Percentiles rank a stretch among this genome's conserved stretches.
Evolutionary conservation across 2,113 vertebrate species (phyloP).

Genomic region (Sinocyclocheilus grahami): DNA sequence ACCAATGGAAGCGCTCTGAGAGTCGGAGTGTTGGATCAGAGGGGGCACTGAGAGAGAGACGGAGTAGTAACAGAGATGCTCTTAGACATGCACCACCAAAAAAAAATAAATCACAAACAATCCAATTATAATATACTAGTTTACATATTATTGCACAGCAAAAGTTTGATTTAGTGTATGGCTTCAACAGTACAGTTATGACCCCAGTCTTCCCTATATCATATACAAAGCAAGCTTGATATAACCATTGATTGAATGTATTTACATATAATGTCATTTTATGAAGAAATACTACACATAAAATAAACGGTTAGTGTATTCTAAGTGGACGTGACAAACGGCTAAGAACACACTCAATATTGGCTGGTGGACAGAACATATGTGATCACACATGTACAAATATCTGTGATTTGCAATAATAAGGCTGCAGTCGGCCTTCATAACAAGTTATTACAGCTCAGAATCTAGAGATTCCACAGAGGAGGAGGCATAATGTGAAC

Average conservation of each 20-base stretch:
- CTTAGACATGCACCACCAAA: not conserved
- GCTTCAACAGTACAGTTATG: not conserved
- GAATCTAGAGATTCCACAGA: constrained; percentile 41
- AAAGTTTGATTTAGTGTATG: not conserved
- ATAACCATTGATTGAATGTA: not conserved
- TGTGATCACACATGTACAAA: constrained; percentile 44
- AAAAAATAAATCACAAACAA: not conserved
- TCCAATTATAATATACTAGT: not conserved
- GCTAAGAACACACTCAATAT: not conserved
- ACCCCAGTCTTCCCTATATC: not conserved
- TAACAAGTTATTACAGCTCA: constrained; percentile 27
- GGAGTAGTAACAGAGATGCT: not conserved
- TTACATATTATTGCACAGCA: not conserved
- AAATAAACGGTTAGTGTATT: not conserved
- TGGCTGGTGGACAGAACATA: constrained; percentile 15
- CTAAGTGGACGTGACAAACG: not conserved
- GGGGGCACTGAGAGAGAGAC: constrained; percentile 82
- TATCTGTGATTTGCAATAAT: constrained; percentile 46
- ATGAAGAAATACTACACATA: not conserved
- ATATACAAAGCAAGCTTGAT: not conserved
- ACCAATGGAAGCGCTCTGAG: constrained; percentile 95
- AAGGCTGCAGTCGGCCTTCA: constrained; percentile 20
- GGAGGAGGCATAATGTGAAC: constrained; percentile 50
- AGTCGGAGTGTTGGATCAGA: constrained; percentile 97
- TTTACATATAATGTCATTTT: not conserved